Evolutionary conservation across 2,888 invertebrate species (phyloP).

Genomic region (Eurytoma californica): DNA sequence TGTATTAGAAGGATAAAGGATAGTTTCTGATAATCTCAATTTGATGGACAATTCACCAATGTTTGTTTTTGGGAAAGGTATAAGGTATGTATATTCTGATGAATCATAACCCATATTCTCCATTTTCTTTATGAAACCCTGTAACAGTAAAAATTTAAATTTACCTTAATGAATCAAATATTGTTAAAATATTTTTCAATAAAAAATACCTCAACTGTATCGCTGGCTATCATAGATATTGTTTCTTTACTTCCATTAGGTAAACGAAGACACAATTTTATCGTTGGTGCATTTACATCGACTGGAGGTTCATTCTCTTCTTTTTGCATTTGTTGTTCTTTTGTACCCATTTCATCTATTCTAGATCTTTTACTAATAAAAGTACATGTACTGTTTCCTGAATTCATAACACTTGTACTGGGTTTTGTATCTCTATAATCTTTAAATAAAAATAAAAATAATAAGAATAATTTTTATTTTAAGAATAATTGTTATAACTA

Average conservation of each 20-base stretch:
- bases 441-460: conserved; percentile 22
- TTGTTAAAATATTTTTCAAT: no score
- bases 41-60: conserved; percentile 68
- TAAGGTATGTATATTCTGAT: conserved; percentile 69
- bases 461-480: no score
- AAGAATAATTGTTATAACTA: not conserved
- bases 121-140: conserved; percentile 71
- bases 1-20: conserved; percentile 72
- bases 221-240: conserved; percentile 68
- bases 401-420: conserved; percentile 59
- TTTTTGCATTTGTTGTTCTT: conserved; percentile 60
- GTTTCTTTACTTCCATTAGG: conserved; percentile 72
- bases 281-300: conserved; percentile 64
- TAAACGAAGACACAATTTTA: conserved; percentile 70
- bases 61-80: conserved; percentile 71
- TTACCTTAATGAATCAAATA: not conserved
- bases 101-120: conserved; percentile 70
- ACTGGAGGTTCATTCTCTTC: conserved; percentile 48
- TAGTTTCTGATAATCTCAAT: conserved; percentile 68
- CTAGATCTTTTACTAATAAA: conserved; percentile 69
- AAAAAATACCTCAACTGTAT: conserved; percentile 68
- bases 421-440: conserved; percentile 55
- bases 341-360: conserved; percentile 63
- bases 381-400: conserved; percentile 60
- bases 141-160: conserved; percentile 9